Evolutionary conservation across 2,113 vertebrate species (phyloP).

Genomic region (Nerophis ophidion): DNA sequence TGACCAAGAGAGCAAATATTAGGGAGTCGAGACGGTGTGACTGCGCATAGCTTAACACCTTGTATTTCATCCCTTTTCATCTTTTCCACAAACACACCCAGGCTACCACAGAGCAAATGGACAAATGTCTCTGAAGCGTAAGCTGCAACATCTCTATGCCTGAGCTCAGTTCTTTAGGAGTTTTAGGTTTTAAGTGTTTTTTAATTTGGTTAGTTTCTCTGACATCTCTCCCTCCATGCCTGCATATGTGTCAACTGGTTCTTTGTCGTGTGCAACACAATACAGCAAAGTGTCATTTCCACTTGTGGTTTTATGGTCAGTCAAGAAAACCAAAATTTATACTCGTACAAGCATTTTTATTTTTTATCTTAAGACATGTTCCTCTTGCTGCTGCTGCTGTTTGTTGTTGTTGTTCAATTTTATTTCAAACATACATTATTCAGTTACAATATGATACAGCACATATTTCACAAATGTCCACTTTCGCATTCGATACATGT

Average conservation of each 20-base stretch:
- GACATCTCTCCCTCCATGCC: no score
- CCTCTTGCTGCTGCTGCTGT: no score
- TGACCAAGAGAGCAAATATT: slow-evolving; percentile 18
- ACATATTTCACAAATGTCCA: no score
- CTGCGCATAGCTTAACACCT: slow-evolving; percentile 50
- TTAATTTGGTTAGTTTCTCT: background rate
- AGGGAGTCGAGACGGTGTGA: slow-evolving; percentile 43
- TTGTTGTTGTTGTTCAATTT: no score
- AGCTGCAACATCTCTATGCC: slow-evolving; percentile 13
- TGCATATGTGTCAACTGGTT: background rate
- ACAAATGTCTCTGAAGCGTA: slow-evolving; percentile 2
- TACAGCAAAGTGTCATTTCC: no score
- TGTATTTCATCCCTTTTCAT: slow-evolving; percentile 25
- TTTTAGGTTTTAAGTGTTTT: slow-evolving; percentile 2
- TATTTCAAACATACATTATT: no score
- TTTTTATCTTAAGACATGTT: no score
- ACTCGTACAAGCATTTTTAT: no score
- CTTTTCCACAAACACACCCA: slow-evolving; percentile 30
- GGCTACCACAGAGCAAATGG: slow-evolving; percentile 19
- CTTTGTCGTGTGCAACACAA: background rate
- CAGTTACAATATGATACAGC: no score
- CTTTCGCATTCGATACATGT: no score
- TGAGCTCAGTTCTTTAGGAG: slow-evolving; percentile 6
- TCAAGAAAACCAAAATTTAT: no score
- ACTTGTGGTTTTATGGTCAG: no score